phyloP scores from a whole-genome alignment of 2,113 vertebrate genomes.

The Grammomys dolichurus region DNA sequence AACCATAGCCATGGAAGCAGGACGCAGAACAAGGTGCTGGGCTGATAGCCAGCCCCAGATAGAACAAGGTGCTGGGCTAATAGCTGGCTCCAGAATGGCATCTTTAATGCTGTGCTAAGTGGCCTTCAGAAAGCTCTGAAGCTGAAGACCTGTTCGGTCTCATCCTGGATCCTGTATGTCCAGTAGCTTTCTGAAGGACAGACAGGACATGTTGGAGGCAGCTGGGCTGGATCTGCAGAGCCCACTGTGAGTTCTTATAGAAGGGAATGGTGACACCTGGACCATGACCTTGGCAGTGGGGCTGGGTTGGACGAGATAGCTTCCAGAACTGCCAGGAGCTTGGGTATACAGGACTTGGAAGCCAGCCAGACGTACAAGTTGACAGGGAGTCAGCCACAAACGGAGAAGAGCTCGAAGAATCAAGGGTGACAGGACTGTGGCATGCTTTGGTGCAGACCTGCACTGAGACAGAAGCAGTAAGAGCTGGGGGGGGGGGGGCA shows the following conservation, averaged over 20 bases:
- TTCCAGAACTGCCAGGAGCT: neutral
- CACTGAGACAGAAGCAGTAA: accelerated
- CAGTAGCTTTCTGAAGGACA: neutral
- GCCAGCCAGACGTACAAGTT: neutral
- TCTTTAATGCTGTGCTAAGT: neutral
- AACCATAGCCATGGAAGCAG: neutral
- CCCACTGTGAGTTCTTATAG: neutral
- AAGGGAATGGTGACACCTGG: neutral
- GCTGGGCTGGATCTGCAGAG: neutral
- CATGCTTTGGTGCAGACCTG: neutral
- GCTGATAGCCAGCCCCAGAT: neutral
- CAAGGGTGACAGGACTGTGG: neutral
- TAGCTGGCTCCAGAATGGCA: neutral
- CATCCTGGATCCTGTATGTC: accelerated
- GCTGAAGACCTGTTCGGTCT: neutral
- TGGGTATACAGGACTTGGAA: neutral
- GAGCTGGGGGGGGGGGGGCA: neutral
- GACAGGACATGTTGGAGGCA: neutral
- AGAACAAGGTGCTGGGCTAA: neutral
- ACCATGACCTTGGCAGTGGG: neutral
- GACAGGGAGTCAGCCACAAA: neutral
- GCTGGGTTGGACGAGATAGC: neutral
- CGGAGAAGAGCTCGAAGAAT: neutral
- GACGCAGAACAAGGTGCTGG: neutral
- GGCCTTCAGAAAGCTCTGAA: neutral